phyloP scores from a whole-genome alignment of 2,113 vertebrate species.

The Symphodus melops region DNA sequence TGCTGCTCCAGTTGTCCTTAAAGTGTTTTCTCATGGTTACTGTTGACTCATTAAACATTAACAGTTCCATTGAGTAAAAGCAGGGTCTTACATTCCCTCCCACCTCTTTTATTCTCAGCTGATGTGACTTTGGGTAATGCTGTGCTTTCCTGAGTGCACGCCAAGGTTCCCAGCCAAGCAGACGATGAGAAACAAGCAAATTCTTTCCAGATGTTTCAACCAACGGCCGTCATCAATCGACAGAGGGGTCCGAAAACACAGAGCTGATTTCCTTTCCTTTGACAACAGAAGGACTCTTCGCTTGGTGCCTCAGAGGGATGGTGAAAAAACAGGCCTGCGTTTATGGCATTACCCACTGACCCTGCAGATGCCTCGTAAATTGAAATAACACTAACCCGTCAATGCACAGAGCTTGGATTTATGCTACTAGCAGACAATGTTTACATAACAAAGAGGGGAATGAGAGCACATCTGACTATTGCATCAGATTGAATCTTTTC shows the following conservation, averaged over 20 bases:
- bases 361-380: conserved; percentile 15
- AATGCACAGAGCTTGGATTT: conserved; percentile 5
- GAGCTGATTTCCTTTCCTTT: conserved; percentile 43
- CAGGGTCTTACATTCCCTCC: conserved; percentile 5
- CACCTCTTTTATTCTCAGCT: conserved; percentile 51
- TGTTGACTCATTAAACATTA: conserved; percentile 48
- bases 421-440: conserved; percentile 19
- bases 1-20: conserved; percentile 3
- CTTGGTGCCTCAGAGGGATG: conserved; percentile 11
- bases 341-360: conserved; percentile 26
- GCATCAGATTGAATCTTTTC: conserved; percentile 11
- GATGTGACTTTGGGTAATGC: conserved; percentile 53
- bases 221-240: conserved; percentile 53
- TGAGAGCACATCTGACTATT: conserved; percentile 6
- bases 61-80: conserved; percentile 45
- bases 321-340: conserved; percentile 35
- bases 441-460: conserved; percentile 18
- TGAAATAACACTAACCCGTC: conserved; percentile 37
- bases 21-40: conserved; percentile 53
- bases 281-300: conserved; percentile 37
- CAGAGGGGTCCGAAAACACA: conserved; percentile 19
- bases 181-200: conserved; percentile 74
- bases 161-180: conserved; percentile 63
- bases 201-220: conserved; percentile 76
- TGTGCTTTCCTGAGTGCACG: conserved; percentile 49